A percentile compares a stretch with the other conserved stretches of the same genome.
phyloP scores from a whole-genome alignment of 53 echinoderm and acorn worm species.

The Hippasteria phrygiana region DNA sequence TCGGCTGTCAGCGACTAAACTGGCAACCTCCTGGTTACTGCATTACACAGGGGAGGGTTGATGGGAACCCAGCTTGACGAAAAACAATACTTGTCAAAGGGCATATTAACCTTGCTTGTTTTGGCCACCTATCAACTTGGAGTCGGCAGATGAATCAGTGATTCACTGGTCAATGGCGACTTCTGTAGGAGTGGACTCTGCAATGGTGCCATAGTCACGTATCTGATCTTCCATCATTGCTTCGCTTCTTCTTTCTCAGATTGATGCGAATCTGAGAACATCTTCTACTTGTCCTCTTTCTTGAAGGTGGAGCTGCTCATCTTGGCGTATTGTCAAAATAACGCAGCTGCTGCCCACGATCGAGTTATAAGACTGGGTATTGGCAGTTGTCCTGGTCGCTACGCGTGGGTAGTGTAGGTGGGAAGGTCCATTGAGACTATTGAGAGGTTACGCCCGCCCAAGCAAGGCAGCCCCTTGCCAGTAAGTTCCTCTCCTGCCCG shows the following conservation, averaged over 20 bases:
- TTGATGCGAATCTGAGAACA: background rate
- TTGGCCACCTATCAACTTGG: background rate
- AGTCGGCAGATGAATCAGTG: background rate
- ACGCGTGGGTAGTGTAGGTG: background rate
- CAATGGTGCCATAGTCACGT: slow-evolving; percentile 13
- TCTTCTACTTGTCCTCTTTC: background rate
- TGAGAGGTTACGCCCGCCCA: background rate
- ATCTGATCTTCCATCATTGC: slow-evolving; percentile 9
- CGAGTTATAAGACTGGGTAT: slow-evolving; percentile 1
- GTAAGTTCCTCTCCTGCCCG: slow-evolving; percentile 7
- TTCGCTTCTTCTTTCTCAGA: background rate
- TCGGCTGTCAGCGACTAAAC: slow-evolving; percentile 14
- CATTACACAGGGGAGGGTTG: slow-evolving; percentile 1
- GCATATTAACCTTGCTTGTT: background rate
- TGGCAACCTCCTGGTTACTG: background rate
- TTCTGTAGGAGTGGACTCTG: background rate
- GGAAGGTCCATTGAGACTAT: background rate
- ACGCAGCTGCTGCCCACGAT: slow-evolving; percentile 20
- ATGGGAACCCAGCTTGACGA: slow-evolving; percentile 8
- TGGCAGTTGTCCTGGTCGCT: background rate
- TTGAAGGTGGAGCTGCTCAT: slow-evolving; percentile 2
- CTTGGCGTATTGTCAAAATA: background rate
- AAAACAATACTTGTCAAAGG: slow-evolving; percentile 7
- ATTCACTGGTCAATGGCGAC: slow-evolving; percentile 9
- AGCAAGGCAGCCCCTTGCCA: slow-evolving; percentile 15